Evolutionary conservation across 2,888 invertebrate genomes (phyloP), one percentile per base, ranked within the genome.

Genomic region (Eupeodes luniger): DNA sequence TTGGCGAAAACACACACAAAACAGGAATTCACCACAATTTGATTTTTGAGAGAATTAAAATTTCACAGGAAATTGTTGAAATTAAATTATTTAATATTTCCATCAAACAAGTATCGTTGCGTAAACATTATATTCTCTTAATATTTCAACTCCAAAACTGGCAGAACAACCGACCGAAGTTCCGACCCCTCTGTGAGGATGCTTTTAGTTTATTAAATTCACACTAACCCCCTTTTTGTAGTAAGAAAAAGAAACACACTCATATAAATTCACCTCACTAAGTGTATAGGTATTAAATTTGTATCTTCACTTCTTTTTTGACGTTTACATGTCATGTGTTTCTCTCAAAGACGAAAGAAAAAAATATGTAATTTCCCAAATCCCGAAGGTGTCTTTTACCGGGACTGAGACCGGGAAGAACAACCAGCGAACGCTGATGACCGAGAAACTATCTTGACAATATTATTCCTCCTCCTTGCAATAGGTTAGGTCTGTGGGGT

Each of bases 51-150:
- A 7, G 59, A 11, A 10, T 27, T 14, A 34, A 12, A 14, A 9
- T 40, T 61, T 69, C 51, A 49, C 75, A 76, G 12, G 57, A 57
- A 64, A 64, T 34, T 44, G 34, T 57, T 74, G 11, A 16, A 16
- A 36, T 69, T 19, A 47, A 47, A 9, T 44, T 9, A 9, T 47
- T 12, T 16, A 57, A 59, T 57, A 34, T 34, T 66, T 44, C 27
- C 14, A 70, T 61, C 76, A 67, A 1, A 7, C 2, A 27, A 27
- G 27, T 27, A 69, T 59, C 76, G 84, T 87, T 87, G 87, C 87
- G 84, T 87, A 87, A 87, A 87, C 84, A 87, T 70, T 75, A 40
- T 40, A 40, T 49, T 61, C 49, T n/a, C n/a, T 49, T 27, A 51
- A 44, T 27, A 27, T 44, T 49, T 64, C 19, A 55, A 74, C 40